A percentile compares a stretch with the other conserved stretches of the same genome.
Evolutionary conservation across 2,113 vertebrate genomes (phyloP).

Genomic region (Himantopus leucocephalus): DNA sequence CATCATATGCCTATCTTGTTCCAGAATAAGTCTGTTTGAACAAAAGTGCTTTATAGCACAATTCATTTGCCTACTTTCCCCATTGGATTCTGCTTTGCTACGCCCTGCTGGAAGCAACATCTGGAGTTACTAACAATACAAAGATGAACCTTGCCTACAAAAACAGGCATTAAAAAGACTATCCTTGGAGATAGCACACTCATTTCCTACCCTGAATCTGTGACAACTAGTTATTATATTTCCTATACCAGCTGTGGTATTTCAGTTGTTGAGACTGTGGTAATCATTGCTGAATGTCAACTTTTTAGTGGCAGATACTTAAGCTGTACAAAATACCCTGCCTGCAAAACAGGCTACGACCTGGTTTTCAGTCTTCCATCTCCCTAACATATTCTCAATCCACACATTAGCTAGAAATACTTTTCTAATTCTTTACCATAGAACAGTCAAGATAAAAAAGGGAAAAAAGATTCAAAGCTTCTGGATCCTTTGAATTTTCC

Average conservation of each 20-base stretch:
- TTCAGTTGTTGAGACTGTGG: neutral
- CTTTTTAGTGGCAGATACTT: neutral
- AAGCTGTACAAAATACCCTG: neutral
- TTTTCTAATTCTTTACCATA: neutral
- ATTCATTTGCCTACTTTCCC: neutral
- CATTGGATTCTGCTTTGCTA: neutral
- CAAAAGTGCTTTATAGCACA: neutral
- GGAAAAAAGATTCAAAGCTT: neutral
- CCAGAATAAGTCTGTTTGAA: neutral
- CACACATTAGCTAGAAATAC: neutral
- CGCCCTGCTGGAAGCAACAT: neutral
- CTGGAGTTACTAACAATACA: neutral
- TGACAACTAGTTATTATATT: neutral
- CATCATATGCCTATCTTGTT: neutral
- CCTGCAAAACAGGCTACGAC: neutral
- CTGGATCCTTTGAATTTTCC: neutral
- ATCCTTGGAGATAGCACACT: neutral
- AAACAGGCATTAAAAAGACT: neutral
- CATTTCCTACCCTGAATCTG: neutral
- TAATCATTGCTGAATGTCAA: constrained; percentile 16
- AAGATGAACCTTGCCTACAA: neutral
- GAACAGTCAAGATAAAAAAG: neutral
- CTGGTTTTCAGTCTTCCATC: neutral
- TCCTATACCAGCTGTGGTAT: neutral
- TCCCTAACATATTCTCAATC: neutral